Base-by-base conservation (phyloP, 2,797 vertebrate genomes). In the Mastacembelus armatus region DNA sequence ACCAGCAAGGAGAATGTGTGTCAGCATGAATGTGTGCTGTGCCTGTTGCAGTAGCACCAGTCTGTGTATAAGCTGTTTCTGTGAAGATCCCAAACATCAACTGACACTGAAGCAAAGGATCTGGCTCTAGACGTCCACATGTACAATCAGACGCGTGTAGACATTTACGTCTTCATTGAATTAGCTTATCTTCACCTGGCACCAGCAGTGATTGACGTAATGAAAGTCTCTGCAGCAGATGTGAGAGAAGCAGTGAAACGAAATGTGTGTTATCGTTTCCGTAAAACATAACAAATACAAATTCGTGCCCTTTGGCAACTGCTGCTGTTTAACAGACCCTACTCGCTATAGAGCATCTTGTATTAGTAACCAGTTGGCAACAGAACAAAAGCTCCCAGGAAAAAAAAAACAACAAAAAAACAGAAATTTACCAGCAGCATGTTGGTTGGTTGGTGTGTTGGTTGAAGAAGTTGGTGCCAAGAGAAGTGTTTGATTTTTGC, bases 401-500 rank as follows among this genome's bases (percentile, higher is more conserved):
- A 36, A 40, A 7, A 44, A 47, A n/a, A n/a, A n/a, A 62, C 24
- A n/a, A 45, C 36, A 40, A 7, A 44, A 52, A 24, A 22, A 32
- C 36, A 43, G 9, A 32, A 43, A 54, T 57, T 50, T 35, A 66
- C 48, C 56, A 55, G 65, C 52, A 74, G 24, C 57, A 56, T n/a
- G n/a, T n/a, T n/a, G n/a, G n/a, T n/a, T n/a, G n/a, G 52, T 66
- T 51, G 15, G 42, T 70, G 29, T 52, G 39, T 44, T 39, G 62
- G 43, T 72, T 35, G 16, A 51, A 60, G 29, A 49, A 39, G 42
- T 64, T 43, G 52, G 64, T 15, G 69, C 66, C 47, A 71, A 79
- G 48, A 79, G 29, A 55, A 78, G 42, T 30, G 33, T 74, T 52
- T 38, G 0, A n/a, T 54, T 72, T 64, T 55, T 57, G 77, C 62